phyloP scores from a whole-genome alignment of 2,888 invertebrate genomes.

The Caenorhabditis sp. region DNA sequence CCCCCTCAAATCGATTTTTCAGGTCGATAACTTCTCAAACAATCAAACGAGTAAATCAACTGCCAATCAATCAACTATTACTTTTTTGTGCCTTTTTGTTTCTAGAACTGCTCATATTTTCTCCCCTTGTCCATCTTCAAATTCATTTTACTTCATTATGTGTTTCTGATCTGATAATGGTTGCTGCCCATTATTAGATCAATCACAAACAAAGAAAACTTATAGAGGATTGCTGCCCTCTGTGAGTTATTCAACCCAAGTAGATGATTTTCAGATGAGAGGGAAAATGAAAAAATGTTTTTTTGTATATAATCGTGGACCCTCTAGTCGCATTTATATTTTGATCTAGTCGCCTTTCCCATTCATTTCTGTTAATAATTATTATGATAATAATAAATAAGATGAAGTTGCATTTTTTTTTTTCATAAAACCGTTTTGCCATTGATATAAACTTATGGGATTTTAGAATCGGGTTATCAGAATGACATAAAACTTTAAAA shows the following conservation, averaged over 20 bases:
- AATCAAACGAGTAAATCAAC: constrained; percentile 1
- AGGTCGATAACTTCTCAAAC: not conserved
- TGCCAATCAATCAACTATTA: not conserved
- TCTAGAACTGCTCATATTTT: not conserved
- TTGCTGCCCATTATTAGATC: not conserved
- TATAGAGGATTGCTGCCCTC: constrained; percentile 1
- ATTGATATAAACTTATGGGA: constrained; percentile 10
- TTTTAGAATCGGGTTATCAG: too few relatives aligned
- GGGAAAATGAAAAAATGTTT: not conserved
- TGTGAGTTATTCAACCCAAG: too few relatives aligned
- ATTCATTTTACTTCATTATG: not conserved
- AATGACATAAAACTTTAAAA: too few relatives aligned
- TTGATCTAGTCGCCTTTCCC: not conserved
- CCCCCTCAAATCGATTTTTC: not conserved
- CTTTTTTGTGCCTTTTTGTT: not conserved
- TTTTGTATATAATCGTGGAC: constrained; percentile 3
- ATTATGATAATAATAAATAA: constrained; percentile 7
- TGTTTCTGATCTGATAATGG: not conserved
- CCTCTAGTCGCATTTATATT: not conserved
- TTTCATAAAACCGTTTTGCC: constrained; percentile 16
- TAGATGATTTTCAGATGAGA: not conserved
- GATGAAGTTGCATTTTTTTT: constrained; percentile 11
- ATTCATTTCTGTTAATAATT: not conserved
- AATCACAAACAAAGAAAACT: not conserved
- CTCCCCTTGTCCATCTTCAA: not conserved